These are phyloP conservation scores for Andrena flavipes DNA, from an alignment of 2,888 invertebrate species.

Conservation along the genomic window DNA sequence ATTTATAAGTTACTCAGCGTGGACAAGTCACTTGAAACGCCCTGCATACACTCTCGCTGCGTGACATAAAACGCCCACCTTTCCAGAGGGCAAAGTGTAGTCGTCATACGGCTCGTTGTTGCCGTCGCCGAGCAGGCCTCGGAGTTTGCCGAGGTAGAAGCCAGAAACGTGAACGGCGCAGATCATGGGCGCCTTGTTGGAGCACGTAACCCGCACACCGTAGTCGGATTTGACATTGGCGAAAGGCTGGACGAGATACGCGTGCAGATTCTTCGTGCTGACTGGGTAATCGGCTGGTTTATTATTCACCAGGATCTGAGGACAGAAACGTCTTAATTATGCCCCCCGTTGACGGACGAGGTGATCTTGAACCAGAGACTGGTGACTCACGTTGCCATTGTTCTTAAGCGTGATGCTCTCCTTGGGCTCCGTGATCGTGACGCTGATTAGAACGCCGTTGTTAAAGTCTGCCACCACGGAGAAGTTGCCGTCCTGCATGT, in stretches of 20 bases:
- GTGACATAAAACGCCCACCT: constrained; percentile 84
- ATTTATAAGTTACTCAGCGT: too few species aligned
- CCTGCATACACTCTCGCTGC: not conserved
- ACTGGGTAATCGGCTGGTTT: constrained; percentile 90
- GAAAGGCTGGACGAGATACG: constrained; percentile 86
- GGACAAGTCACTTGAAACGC: not conserved
- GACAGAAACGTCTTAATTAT: constrained; percentile 1
- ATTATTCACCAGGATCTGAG: constrained; percentile 88
- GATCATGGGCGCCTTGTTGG: constrained; percentile 85
- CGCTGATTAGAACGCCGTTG: constrained; percentile 89
- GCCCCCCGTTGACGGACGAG: not conserved
- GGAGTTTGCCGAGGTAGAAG: constrained; percentile 94
- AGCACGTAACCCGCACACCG: constrained; percentile 89
- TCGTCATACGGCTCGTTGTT: constrained; percentile 96
- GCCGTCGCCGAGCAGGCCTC: constrained; percentile 95
- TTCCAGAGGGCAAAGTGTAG: constrained; percentile 90
- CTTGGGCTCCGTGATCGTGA: constrained; percentile 90
- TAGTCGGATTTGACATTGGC: constrained; percentile 87
- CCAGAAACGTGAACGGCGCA: constrained; percentile 92
- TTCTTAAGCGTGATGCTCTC: constrained; percentile 87
- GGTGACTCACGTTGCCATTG: constrained; percentile 87
- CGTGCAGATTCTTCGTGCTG: constrained; percentile 87
- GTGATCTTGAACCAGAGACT: not conserved
- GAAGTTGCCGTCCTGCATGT: constrained; percentile 94
- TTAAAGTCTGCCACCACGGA: constrained; percentile 90